Evolutionary conservation across 2,888 invertebrate genomes (phyloP).

Genomic region (Acanthosepion esculentum): DNA sequence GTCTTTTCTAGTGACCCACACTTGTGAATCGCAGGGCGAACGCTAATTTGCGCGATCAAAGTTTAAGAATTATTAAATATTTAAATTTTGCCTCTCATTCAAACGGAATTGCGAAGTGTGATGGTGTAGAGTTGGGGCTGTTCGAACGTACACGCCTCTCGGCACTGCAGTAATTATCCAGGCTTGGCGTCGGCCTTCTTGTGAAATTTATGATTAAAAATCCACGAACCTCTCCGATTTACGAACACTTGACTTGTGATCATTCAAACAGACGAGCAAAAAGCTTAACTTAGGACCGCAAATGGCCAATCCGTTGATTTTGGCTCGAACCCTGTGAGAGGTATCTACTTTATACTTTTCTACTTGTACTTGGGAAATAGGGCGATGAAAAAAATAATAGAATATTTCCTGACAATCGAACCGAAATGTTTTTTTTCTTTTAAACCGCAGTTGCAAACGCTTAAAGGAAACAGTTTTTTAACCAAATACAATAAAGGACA

Average conservation of each 20-base stretch:
- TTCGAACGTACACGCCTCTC: background rate
- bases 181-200: background rate
- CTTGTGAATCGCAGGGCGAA: slow-evolving; percentile 33
- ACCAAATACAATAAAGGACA: too few relatives aligned
- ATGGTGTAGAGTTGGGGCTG: background rate
- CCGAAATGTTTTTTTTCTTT: too few relatives aligned
- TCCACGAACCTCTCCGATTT: background rate
- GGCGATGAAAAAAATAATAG: too few relatives aligned
- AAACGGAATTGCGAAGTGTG: background rate
- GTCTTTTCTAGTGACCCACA: background rate
- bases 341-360: too few relatives aligned
- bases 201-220: background rate
- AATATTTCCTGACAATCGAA: too few relatives aligned
- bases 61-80: slow-evolving; percentile 21
- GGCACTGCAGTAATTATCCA: background rate
- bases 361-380: too few relatives aligned
- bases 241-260: background rate
- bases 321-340: too few relatives aligned
- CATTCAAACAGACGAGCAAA: background rate
- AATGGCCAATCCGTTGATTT: too few relatives aligned
- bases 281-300: too few relatives aligned
- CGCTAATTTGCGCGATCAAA: background rate
- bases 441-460: too few relatives aligned
- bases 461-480: too few relatives aligned
- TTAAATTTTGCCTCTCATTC: background rate